Base-by-base conservation (phyloP, 2,797 vertebrate species). In the Clamator glandarius region DNA sequence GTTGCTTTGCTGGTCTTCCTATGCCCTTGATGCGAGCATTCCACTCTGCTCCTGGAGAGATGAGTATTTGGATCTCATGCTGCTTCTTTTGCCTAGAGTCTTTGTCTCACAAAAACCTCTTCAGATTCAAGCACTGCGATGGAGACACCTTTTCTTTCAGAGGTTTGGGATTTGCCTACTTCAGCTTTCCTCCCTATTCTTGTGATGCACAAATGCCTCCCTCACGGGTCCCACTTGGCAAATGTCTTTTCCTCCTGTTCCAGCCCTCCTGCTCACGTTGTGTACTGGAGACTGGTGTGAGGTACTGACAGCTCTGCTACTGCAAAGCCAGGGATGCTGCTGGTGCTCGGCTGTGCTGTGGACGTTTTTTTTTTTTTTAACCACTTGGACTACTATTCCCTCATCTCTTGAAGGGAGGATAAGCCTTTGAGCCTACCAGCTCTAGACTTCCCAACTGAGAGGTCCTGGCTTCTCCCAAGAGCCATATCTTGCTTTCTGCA, bases 341-440 rank as follows among this genome's bases (percentile, higher is more conserved):
- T 9, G 1, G 0, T 31, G 23, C 20, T 16, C 20, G 42, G 15
- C 5, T 2, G 17, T 4, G 5, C 2, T 5, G 25, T 7, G 25
- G 48, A 63, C n/a, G n/a, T n/a, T n/a, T n/a, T n/a, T n/a, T n/a
- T n/a, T n/a, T n/a, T n/a, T 28, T 6, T 63, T 52, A 55, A 57
- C 33, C 35, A 51, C 59, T 76, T 0, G 3, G 15, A 31, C 39
- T 68, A 62, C 11, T 24, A 11, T 58, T 76, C 39, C 21, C 21
- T 72, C 5, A 5, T n/a, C 16, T 55, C 2, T 5, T 35, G 17
- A 78, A 62, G 9, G 42, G 17, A 90, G 72, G 33, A 55, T 58
- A 66, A 78, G 17, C 54, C 51, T 58, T 61, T 72, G 63, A 67
- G 21, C n/a, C n/a, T n/a, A n/a, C n/a, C n/a, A n/a, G n/a, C n/a